Conservation (phyloP, 2,888 invertebrate species). For the Zaprionus bogoriensis region DNA sequence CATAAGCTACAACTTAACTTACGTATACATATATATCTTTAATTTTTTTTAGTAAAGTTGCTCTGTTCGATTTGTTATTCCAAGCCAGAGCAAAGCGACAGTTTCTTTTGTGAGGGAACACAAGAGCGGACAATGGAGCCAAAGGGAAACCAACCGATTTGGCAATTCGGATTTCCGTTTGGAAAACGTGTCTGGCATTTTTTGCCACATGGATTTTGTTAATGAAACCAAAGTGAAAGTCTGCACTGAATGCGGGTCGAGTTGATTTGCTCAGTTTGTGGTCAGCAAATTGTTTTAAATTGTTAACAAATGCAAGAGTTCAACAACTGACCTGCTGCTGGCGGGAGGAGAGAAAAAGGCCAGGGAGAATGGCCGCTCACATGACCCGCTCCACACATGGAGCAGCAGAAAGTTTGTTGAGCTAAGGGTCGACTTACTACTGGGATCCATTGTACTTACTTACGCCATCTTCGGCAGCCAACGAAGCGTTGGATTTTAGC, state of each 20-base stretch:
- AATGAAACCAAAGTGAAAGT: conserved; percentile 45
- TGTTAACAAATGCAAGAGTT: conserved; percentile 37
- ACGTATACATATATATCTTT: too few species aligned
- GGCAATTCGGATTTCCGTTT: conserved; percentile 45
- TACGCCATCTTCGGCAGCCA: conserved; percentile 56
- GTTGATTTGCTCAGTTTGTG: conserved; percentile 35
- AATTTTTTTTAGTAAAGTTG: not conserved
- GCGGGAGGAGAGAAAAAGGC: not conserved
- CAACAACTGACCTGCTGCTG: conserved; percentile 27
- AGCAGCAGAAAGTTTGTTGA: conserved; percentile 40
- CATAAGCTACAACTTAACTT: too few species aligned
- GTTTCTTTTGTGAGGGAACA: conserved; percentile 3
- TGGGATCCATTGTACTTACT: conserved; percentile 53
- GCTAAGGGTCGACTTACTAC: conserved; percentile 43
- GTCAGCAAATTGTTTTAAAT: conserved; percentile 51
- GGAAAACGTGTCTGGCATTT: conserved; percentile 56
- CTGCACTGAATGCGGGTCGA: conserved; percentile 5
- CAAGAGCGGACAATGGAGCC: not conserved
- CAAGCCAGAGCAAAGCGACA: conserved; percentile 9
- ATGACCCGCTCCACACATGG: conserved; percentile 13
- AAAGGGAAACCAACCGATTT: conserved; percentile 30
- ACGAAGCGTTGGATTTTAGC: conserved; percentile 55
- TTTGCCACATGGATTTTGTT: conserved; percentile 25
- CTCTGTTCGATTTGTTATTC: conserved; percentile 3
- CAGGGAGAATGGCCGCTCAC: not conserved